phyloP scores from a whole-genome alignment of 2,888 invertebrate genomes.

The Drosophila hamatofila region DNA sequence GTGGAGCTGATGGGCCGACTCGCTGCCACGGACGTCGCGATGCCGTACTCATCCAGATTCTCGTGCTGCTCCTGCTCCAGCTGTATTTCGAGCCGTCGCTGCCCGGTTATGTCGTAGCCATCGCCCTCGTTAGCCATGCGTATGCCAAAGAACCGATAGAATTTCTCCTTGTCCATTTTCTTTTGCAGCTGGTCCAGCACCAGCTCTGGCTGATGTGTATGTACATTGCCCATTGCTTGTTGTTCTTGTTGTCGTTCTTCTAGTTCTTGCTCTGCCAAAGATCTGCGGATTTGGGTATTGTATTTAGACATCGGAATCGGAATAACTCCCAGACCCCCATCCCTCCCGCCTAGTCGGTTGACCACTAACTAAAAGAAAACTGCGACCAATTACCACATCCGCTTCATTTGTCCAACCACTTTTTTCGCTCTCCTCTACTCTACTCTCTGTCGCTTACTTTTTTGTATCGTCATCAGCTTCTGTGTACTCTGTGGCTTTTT shows the following conservation, averaged over 20 bases:
- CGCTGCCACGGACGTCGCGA: too few species aligned
- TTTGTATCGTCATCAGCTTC: conserved; percentile 42
- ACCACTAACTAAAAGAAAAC: conserved; percentile 35
- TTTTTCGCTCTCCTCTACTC: conserved; percentile 25
- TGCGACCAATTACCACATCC: conserved; percentile 74
- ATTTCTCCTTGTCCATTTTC: conserved; percentile 18
- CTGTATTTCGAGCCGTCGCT: not conserved
- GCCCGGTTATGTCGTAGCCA: conserved; percentile 16
- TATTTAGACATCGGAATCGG: not conserved
- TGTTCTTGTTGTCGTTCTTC: not conserved
- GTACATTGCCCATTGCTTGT: conserved; percentile 35
- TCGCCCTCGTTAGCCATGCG: conserved; percentile 46
- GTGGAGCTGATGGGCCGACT: not conserved
- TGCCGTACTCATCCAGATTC: not conserved
- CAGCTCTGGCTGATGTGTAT: not conserved
- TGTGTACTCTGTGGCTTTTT: conserved; percentile 23
- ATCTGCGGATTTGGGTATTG: conserved; percentile 1
- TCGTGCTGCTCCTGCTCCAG: conserved; percentile 5
- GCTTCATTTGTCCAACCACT: conserved; percentile 62
- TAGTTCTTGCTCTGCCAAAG: not conserved
- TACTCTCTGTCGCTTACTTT: conserved; percentile 8
- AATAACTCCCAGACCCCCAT: too few species aligned
- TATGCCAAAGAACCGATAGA: conserved; percentile 45
- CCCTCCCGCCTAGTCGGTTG: not conserved
- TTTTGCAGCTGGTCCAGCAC: not conserved